Percentiles rank a stretch among this genome's conserved stretches.
These are phyloP conservation scores for Parazoanthus darwini DNA, from an alignment of 92 coral and sea anemone genomes.

Conservation along the genomic window DNA sequence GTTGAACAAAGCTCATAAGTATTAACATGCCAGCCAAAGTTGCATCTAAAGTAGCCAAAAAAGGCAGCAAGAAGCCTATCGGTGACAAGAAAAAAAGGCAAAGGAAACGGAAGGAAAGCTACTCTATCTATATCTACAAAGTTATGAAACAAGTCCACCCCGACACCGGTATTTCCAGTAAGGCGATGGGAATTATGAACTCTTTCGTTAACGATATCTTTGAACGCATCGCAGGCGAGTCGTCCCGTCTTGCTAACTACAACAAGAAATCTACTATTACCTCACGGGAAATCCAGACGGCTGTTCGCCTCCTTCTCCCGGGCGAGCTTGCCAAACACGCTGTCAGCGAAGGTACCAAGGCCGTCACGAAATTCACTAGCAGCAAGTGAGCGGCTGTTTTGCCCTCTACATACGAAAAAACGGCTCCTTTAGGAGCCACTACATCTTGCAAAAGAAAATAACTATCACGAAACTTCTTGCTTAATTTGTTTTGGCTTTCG, in stretches of 20 bases:
- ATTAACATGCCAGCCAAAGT: slow-evolving; percentile 9
- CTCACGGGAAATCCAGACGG: too few species aligned
- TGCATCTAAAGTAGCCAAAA: not conserved
- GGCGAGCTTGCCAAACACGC: too few species aligned
- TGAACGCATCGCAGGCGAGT: slow-evolving; percentile 35
- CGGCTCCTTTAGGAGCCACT: too few species aligned
- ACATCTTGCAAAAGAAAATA: not conserved
- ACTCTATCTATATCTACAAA: too few species aligned
- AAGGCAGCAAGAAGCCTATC: slow-evolving; percentile 2
- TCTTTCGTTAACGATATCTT: not conserved
- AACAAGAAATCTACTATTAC: not conserved
- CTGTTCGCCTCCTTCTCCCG: too few species aligned
- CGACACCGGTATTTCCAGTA: slow-evolving; percentile 24
- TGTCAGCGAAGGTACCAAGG: too few species aligned
- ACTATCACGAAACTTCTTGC: slow-evolving; percentile 10
- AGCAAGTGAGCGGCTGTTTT: slow-evolving; percentile 30
- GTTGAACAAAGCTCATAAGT: slow-evolving; percentile 3
- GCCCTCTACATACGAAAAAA: slow-evolving; percentile 24
- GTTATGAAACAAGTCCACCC: not conserved
- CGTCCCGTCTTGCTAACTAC: slow-evolving; percentile 26
- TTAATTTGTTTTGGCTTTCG: slow-evolving; percentile 14
- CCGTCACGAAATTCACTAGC: not conserved
- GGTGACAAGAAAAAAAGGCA: slow-evolving; percentile 31
- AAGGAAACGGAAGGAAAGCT: slow-evolving; percentile 12
- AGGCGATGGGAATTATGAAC: not conserved